Base-by-base conservation (phyloP, 2,113 vertebrate species). In the Melanerpes formicivorus region DNA sequence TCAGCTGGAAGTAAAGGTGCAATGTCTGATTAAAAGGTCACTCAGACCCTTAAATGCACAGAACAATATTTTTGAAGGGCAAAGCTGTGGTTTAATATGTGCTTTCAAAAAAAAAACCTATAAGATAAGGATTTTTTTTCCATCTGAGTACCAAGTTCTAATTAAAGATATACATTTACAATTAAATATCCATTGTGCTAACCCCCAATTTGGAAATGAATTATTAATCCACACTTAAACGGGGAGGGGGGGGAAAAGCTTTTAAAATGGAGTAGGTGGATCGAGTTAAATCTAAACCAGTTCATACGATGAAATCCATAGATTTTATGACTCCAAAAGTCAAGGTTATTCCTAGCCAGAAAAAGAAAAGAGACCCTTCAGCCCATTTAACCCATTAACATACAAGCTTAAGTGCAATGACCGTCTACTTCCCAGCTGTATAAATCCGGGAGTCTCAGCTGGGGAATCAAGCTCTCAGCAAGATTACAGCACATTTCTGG, bases 401-500 rank as follows among this genome's bases (percentile, higher is more conserved):
- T 8, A 84, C 9, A 58, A 73, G 78, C 87, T 86, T 87, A 84
- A 81, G 75, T 34, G 77, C 80, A 88, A 74, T 56, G 87, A 84
- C 90, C 89, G 82, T 87, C 96, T 79, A 77, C 93, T 6, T 81
- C 95, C 54, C 13, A 78, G 84, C 91, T 88, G 74, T 80, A 90
- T 90, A 96, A 96, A 97, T 80, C 92, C 54, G 5, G 78, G 89
- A 92, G 90, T 93, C 96, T 84, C 97, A 94, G 94, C 75, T 95
- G 94, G 90, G 96, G 93, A 97, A 96, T 96, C 89, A 88, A 90
- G 95, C 90, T 93, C 92, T 79, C 67, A 8, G 95, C 90, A 84
- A 97, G 97, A 98, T 97, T 97, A 96, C 94, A 90, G 94, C 27
- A 6, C 89, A 52, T 95, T 98, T 96, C 95, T 96, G 93, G 90